These are phyloP conservation scores for Chaunax sp. DNA, from an alignment of 2,797 vertebrate species.

Conservation along the genomic window DNA sequence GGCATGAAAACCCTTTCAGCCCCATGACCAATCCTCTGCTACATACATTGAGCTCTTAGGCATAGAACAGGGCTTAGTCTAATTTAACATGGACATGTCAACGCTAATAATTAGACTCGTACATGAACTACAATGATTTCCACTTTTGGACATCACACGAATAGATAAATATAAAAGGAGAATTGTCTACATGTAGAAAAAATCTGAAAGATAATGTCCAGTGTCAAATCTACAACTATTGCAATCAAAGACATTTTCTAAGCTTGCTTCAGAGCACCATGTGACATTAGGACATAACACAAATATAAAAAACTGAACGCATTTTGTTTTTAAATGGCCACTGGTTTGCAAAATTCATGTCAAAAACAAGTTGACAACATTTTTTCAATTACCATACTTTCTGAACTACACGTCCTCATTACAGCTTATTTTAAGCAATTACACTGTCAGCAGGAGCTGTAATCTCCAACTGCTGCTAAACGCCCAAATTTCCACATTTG, in stretches of 20 bases:
- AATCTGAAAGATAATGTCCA: slow-evolving; percentile 8
- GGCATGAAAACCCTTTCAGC: slow-evolving; percentile 55
- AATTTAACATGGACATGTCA: slow-evolving; percentile 57
- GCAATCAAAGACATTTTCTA: slow-evolving; percentile 1
- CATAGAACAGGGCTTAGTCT: slow-evolving; percentile 39
- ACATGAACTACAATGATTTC: slow-evolving; percentile 6
- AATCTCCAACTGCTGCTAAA: slow-evolving; percentile 78
- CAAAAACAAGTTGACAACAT: slow-evolving; percentile 62
- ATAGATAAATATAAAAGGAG: background rate
- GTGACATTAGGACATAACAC: slow-evolving; percentile 25
- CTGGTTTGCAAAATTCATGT: slow-evolving; percentile 54
- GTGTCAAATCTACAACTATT: slow-evolving; percentile 1
- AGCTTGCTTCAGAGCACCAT: slow-evolving; percentile 1
- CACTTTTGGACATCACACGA: background rate
- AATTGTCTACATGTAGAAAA: background rate
- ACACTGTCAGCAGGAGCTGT: slow-evolving; percentile 79
- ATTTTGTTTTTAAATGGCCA: slow-evolving; percentile 49
- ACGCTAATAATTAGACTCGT: slow-evolving; percentile 50
- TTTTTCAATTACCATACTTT: slow-evolving; percentile 64
- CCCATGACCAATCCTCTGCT: slow-evolving; percentile 63
- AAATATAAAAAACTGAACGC: slow-evolving; percentile 25
- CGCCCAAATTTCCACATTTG: slow-evolving; percentile 78
- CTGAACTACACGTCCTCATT: slow-evolving; percentile 75
- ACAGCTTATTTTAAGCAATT: slow-evolving; percentile 77
- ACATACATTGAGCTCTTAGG: slow-evolving; percentile 52